These are phyloP conservation scores for Cetonia aurata DNA, from an alignment of 2,888 invertebrate genomes.

Conservation along the genomic window DNA sequence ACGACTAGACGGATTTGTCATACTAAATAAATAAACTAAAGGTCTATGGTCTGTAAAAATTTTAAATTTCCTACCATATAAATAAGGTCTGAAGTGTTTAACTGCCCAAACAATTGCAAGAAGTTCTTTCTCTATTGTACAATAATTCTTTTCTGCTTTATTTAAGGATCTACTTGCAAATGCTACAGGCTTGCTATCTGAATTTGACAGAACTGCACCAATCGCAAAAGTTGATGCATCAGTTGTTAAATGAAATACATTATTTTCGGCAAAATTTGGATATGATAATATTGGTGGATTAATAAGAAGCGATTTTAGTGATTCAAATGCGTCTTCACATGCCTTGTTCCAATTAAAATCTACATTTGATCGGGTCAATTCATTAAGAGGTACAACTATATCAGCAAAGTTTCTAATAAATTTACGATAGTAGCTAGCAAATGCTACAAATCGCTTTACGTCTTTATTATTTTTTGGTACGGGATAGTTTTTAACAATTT, in stretches of 20 bases:
- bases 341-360: neutral
- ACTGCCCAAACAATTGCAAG: conserved; percentile 50
- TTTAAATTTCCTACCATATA: conserved; percentile 49
- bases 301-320: neutral
- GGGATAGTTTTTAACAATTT: too few relatives aligned
- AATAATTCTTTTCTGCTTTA: neutral
- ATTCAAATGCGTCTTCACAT: neutral
- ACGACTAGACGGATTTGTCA: conserved; percentile 51
- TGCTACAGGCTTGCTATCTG: neutral
- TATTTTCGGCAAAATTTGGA: neutral
- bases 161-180: conserved; percentile 11
- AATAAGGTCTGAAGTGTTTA: conserved; percentile 47
- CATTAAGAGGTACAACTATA: conserved; percentile 42
- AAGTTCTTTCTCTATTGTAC: conserved; percentile 5
- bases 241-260: conserved; percentile 6
- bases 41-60: conserved; percentile 51
- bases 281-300: conserved; percentile 2
- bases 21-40: conserved; percentile 49
- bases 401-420: conserved; percentile 44
- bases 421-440: too few relatives aligned
- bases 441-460: too few relatives aligned
- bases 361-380: neutral
- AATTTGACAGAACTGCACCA: neutral
- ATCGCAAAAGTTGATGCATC: neutral
- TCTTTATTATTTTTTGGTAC: too few relatives aligned